Evolutionary conservation across 2,888 invertebrate species (phyloP).

Genomic region (Oligia latruncula): DNA sequence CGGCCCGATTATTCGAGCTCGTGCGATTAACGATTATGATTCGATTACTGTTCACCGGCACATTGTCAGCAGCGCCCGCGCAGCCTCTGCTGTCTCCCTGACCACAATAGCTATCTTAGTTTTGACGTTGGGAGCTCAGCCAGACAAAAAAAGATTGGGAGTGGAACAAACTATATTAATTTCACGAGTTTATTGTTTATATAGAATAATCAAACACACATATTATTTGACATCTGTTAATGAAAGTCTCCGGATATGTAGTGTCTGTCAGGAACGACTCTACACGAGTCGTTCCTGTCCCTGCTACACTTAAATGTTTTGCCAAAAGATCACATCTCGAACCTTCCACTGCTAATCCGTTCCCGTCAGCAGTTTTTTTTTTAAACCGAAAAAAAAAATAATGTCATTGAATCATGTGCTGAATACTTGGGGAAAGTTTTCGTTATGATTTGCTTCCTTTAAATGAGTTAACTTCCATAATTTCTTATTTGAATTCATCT

Average conservation of each 20-base stretch:
- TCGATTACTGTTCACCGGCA: slow-evolving; percentile 73
- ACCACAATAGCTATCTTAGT: slow-evolving; percentile 38
- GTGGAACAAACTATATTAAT: slow-evolving; percentile 5
- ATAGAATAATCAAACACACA: not conserved
- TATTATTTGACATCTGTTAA: not conserved
- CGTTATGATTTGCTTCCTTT: not conserved
- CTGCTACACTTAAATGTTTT: not conserved
- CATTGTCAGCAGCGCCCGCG: slow-evolving; percentile 59
- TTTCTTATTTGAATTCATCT: not conserved
- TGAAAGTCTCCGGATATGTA: not conserved
- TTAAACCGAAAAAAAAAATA: not conserved
- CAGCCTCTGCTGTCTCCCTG: slow-evolving; percentile 18
- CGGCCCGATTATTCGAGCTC: slow-evolving; percentile 75
- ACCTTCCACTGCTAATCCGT: not conserved
- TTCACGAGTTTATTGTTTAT: not conserved
- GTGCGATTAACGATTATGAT: slow-evolving; percentile 81
- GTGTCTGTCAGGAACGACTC: too few species aligned
- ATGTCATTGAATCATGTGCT: not conserved
- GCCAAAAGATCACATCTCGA: not conserved
- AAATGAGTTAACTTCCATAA: too few species aligned
- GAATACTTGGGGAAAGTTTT: not conserved
- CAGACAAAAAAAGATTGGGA: too few species aligned
- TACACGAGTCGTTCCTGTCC: not conserved
- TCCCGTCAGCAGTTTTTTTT: not conserved
- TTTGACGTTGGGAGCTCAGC: not conserved